A percentile compares a stretch with the other conserved stretches of the same genome.
Evolutionary conservation across 2,113 vertebrate species (phyloP).

Genomic region (Seriola rivoliana): DNA sequence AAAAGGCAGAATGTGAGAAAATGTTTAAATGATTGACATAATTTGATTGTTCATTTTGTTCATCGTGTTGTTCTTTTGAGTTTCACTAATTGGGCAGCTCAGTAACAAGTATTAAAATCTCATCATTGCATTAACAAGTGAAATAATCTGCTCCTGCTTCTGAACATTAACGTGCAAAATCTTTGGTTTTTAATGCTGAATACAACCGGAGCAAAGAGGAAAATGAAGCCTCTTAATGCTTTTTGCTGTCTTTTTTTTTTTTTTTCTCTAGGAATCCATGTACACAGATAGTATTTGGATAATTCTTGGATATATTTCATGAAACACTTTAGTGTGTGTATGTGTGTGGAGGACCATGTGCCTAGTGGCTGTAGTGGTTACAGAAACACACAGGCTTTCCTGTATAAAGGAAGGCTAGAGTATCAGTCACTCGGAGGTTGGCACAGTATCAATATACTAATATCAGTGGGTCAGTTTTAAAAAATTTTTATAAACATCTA

Average conservation of each 20-base stretch:
- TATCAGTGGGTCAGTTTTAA: not conserved
- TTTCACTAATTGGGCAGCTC: not conserved
- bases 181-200: conserved; percentile 27
- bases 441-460: not conserved
- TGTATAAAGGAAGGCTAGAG: not conserved
- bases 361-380: conserved; percentile 18
- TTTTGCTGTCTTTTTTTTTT: not conserved
- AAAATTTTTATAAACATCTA: not conserved
- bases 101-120: not conserved
- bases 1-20: not conserved
- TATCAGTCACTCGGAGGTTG: not conserved
- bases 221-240: not conserved
- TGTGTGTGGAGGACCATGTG: not conserved
- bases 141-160: not conserved
- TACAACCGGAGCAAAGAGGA: conserved; percentile 5
- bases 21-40: conserved; percentile 6
- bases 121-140: not conserved
- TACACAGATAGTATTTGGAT: not conserved
- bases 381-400: conserved; percentile 22
- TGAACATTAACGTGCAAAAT: conserved; percentile 26
- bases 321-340: not conserved
- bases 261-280: not conserved
- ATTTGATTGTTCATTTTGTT: conserved; percentile 22
- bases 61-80: not conserved
- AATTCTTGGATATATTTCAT: not conserved